A percentile compares a stretch with the other conserved stretches of the same genome.
Evolutionary conservation across 2,888 invertebrate species (phyloP).

Genomic region (Epistrophella euchroma): DNA sequence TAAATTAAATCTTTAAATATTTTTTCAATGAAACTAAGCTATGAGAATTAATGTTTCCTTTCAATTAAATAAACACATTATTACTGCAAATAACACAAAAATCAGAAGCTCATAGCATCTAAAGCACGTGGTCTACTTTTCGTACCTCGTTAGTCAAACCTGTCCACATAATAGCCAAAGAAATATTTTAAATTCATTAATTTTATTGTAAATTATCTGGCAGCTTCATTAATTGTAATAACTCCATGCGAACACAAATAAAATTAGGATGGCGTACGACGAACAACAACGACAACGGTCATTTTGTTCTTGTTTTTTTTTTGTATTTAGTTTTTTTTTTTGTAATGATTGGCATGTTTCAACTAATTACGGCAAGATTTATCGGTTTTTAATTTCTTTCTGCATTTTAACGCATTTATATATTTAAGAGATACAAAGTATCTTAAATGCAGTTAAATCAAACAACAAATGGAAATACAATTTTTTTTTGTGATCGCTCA

Average conservation of each 20-base stretch:
- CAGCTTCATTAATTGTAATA: slow-evolving; percentile 62
- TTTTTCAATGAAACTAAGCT: neutral
- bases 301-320: slow-evolving; percentile 49
- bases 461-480: neutral
- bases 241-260: slow-evolving; percentile 63
- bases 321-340: neutral
- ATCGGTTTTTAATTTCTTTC: slow-evolving; percentile 65
- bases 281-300: neutral
- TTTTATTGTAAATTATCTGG: slow-evolving; percentile 65
- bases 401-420: neutral
- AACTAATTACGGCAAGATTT: slow-evolving; percentile 68
- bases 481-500: neutral
- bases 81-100: neutral
- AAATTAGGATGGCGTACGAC: slow-evolving; percentile 31
- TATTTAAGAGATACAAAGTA: slow-evolving; percentile 22
- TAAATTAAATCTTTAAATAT: neutral
- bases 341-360: slow-evolving; percentile 45
- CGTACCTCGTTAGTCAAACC: slow-evolving; percentile 51
- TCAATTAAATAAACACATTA: neutral
- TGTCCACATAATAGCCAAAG: slow-evolving; percentile 46
- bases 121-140: slow-evolving; percentile 12
- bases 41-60: neutral
- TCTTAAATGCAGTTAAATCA: slow-evolving; percentile 40
- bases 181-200: slow-evolving; percentile 62
- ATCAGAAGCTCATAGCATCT: neutral